Conservation (phyloP, 2,797 vertebrate genomes). For the Poecilia picta region DNA sequence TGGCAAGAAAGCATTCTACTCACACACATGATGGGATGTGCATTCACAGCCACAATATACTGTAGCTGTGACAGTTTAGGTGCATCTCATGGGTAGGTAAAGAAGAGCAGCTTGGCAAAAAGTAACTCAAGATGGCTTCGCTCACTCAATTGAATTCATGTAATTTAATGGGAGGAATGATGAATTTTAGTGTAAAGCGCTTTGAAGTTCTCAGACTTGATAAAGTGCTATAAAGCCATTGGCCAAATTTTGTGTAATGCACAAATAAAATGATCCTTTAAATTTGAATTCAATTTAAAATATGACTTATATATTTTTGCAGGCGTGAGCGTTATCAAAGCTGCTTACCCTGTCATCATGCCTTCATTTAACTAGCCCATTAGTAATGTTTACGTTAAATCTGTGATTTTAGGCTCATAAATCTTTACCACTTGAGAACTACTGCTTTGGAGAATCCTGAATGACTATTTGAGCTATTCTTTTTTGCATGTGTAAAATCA, state of each 20-base stretch:
- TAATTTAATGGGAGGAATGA: not conserved
- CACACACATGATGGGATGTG: not conserved
- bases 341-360: not conserved
- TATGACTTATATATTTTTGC: not conserved
- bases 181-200: not conserved
- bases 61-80: not conserved
- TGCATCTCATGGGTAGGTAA: not conserved
- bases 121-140: not conserved
- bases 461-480: not conserved
- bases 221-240: not conserved
- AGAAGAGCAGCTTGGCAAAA: not conserved
- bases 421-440: not conserved
- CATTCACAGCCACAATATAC: not conserved
- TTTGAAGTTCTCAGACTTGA: not conserved
- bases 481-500: not conserved
- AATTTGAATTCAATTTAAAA: not conserved
- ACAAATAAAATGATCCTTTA: not conserved
- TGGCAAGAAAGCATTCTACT: slow-evolving; percentile 36
- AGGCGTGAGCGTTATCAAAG: not conserved
- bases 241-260: not conserved
- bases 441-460: not conserved
- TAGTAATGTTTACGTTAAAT: not conserved
- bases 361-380: not conserved
- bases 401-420: not conserved
- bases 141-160: not conserved